Conservation (phyloP, 2,797 vertebrate species). For the Rhynchotus rufescens region DNA sequence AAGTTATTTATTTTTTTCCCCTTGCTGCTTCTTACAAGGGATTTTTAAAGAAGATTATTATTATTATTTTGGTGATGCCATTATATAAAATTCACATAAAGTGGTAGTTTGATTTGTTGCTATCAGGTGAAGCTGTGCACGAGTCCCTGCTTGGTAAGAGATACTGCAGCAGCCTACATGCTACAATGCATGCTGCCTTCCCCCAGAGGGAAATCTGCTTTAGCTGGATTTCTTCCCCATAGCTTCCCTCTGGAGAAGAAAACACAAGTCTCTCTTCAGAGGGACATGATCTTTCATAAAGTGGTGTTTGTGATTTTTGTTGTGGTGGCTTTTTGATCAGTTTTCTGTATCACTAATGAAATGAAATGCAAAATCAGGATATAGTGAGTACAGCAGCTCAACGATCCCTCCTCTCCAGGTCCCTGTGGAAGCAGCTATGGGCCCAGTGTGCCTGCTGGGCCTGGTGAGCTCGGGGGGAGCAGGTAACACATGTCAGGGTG, state of each 20-base stretch:
- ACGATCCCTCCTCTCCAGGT: background rate
- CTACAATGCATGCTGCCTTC: background rate
- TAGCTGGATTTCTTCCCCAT: background rate
- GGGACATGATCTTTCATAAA: background rate
- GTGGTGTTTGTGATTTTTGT: background rate
- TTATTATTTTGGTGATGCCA: slow-evolving; percentile 12
- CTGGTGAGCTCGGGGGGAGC: background rate
- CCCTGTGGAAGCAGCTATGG: background rate
- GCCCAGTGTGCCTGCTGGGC: background rate
- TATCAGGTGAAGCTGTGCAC: background rate
- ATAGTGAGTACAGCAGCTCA: background rate
- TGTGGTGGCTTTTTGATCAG: background rate
- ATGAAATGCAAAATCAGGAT: background rate
- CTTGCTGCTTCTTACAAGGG: slow-evolving; percentile 13
- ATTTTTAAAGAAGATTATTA: background rate
- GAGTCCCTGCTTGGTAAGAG: background rate
- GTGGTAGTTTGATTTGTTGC: background rate
- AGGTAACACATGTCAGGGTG: background rate
- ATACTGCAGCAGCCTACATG: background rate
- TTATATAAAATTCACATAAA: slow-evolving; percentile 37
- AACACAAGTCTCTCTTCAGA: background rate
- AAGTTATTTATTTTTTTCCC: background rate
- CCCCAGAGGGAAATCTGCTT: background rate
- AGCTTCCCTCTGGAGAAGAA: slow-evolving; percentile 3
- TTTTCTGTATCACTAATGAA: background rate